Conservation (phyloP, 2,797 vertebrate genomes). For the Semotilus atromaculatus region DNA sequence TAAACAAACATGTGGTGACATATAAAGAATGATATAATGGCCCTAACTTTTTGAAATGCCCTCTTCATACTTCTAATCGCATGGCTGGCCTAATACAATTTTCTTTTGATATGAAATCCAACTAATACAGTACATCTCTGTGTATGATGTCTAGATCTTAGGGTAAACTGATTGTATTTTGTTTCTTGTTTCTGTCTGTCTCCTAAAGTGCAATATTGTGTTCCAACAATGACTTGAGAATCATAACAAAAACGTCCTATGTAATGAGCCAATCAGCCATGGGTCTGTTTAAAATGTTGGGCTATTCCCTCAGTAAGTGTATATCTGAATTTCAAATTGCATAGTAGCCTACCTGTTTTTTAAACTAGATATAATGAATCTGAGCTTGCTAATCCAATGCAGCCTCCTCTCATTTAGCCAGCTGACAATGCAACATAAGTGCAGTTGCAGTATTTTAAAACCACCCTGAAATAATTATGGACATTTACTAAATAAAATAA, state of each 20-base stretch:
- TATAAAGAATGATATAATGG: constrained; percentile 55
- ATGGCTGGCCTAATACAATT: constrained; percentile 26
- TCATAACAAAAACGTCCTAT: constrained; percentile 57
- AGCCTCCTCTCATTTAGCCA: constrained; percentile 12
- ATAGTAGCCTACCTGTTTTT: not conserved
- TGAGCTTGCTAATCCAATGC: not conserved
- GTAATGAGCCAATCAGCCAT: constrained; percentile 58
- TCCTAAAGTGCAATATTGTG: constrained; percentile 76
- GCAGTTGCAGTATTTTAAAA: constrained; percentile 22
- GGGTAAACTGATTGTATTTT: constrained; percentile 61
- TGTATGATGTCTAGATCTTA: constrained; percentile 54
- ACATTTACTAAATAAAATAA: not conserved
- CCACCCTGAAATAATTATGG: not conserved
- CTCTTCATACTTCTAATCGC: constrained; percentile 25
- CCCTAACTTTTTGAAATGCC: not conserved
- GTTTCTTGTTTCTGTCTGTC: constrained; percentile 63
- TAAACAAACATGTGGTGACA: constrained; percentile 58
- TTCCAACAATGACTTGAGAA: constrained; percentile 74
- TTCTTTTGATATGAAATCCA: constrained; percentile 37
- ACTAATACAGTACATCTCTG: constrained; percentile 47
- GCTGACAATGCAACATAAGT: constrained; percentile 31
- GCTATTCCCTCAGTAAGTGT: constrained; percentile 53
- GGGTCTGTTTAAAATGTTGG: constrained; percentile 60
- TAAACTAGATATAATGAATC: constrained; percentile 25
- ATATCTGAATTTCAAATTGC: constrained; percentile 49